Percentiles rank a stretch among this genome's conserved stretches.
Evolutionary conservation across 1,140 invertebrate species (phyloP).

Genomic region (Rhyzopertha dominica): DNA sequence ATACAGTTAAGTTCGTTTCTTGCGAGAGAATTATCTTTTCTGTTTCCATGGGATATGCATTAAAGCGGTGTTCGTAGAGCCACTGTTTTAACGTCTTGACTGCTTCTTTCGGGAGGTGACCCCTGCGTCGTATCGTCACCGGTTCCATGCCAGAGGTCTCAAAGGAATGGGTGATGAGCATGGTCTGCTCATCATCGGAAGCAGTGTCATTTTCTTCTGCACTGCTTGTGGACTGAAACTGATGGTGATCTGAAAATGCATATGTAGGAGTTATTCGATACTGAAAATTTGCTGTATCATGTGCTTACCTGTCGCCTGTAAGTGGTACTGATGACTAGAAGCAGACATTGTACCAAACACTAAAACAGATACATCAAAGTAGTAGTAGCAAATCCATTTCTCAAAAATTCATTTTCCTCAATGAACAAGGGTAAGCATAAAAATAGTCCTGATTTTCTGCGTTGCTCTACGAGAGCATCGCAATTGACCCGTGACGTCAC

Average conservation of each 20-base stretch:
- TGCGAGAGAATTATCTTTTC: conserved; percentile 82
- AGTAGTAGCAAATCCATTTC: too few relatives aligned
- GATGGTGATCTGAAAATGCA: conserved; percentile 22
- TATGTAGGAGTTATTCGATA: neutral
- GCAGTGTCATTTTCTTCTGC: conserved; percentile 39
- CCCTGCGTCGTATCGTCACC: conserved; percentile 63
- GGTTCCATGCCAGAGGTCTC: too few relatives aligned
- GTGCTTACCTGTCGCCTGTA: conserved; percentile 20
- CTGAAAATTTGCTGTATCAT: neutral
- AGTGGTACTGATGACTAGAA: conserved; percentile 20
- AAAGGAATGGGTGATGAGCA: conserved; percentile 29
- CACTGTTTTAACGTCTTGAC: conserved; percentile 88
- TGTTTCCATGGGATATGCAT: conserved; percentile 92
- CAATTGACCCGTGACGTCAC: too few relatives aligned
- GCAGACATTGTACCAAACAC: conserved; percentile 16
- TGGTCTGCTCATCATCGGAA: conserved; percentile 36
- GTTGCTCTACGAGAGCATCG: too few relatives aligned
- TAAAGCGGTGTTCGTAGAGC: conserved; percentile 90
- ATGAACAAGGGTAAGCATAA: too few relatives aligned
- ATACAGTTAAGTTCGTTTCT: conserved; percentile 80
- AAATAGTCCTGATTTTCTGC: too few relatives aligned
- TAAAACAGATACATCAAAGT: too few relatives aligned
- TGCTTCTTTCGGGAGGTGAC: conserved; percentile 89
- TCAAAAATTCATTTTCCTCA: too few relatives aligned
- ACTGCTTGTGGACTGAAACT: conserved; percentile 37